A percentile compares a stretch with the other conserved stretches of the same genome.
These are phyloP conservation scores for Microhierax caerulescens DNA, from an alignment of 2,797 vertebrate species.

Conservation along the genomic window DNA sequence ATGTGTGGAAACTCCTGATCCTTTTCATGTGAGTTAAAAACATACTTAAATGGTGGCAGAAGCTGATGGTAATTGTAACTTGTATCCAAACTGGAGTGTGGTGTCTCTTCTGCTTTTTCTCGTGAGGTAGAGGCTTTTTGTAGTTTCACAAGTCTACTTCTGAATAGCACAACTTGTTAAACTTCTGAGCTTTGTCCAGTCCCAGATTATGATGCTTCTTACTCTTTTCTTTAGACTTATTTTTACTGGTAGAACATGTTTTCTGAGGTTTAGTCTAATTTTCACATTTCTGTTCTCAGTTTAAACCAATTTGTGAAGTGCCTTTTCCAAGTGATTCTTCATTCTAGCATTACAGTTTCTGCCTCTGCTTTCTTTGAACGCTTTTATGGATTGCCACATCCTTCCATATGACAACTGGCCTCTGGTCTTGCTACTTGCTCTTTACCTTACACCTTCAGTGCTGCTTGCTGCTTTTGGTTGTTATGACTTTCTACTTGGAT, in stretches of 20 bases:
- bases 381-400: not conserved
- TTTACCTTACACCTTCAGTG: not conserved
- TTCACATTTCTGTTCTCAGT: not conserved
- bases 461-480: not conserved
- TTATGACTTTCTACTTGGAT: not conserved
- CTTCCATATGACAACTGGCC: not conserved
- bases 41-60: not conserved
- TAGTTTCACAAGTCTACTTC: not conserved
- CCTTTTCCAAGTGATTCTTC: not conserved
- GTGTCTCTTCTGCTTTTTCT: not conserved
- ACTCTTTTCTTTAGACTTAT: not conserved
- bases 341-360: not conserved
- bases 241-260: not conserved
- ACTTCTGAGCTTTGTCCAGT: not conserved
- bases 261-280: not conserved
- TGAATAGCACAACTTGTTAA: not conserved
- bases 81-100: not conserved
- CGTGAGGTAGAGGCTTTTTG: not conserved
- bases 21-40: constrained; percentile 14
- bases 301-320: not conserved
- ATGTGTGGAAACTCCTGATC: not conserved
- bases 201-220: not conserved
- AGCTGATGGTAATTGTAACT: not conserved
- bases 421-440: not conserved
- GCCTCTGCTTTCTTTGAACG: not conserved